Percentiles rank a stretch among this genome's conserved stretches.
Evolutionary conservation across 2,888 invertebrate genomes (phyloP).

Genomic region (Caenorhabditis japonica): DNA sequence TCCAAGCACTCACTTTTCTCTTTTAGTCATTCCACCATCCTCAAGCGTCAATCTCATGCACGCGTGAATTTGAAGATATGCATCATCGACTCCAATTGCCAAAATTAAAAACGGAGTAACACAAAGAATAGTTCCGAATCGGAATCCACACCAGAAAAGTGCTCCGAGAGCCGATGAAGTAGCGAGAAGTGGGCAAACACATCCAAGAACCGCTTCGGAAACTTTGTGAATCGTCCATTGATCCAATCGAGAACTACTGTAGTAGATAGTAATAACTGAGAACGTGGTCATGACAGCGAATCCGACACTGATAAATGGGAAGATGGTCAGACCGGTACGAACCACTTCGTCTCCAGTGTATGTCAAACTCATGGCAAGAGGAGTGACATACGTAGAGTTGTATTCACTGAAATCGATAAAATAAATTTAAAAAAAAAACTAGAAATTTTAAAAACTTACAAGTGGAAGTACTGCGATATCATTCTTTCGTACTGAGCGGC

Average conservation of each 20-base stretch:
- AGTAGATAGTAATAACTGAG: conserved; percentile 68
- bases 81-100: conserved; percentile 75
- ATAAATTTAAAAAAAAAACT: not conserved
- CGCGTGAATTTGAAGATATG: conserved; percentile 72
- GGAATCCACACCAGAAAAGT: conserved; percentile 71
- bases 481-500: conserved; percentile 65
- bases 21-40: conserved; percentile 51
- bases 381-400: conserved; percentile 58
- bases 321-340: conserved; percentile 72
- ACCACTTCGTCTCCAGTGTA: conserved; percentile 73
- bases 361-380: conserved; percentile 66
- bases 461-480: conserved; percentile 66
- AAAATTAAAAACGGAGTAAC: conserved; percentile 75
- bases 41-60: conserved; percentile 64
- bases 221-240: conserved; percentile 66
- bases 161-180: conserved; percentile 71
- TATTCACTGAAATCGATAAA: conserved; percentile 57
- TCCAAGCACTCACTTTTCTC: conserved; percentile 47
- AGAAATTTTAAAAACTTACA: conserved; percentile 46
- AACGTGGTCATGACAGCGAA: conserved; percentile 70
- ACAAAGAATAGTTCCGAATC: conserved; percentile 74
- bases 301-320: conserved; percentile 72
- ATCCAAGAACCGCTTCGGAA: conserved; percentile 66
- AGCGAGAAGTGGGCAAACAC: conserved; percentile 71
- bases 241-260: conserved; percentile 52